Percentiles rank a stretch among this genome's conserved stretches.
Evolutionary conservation across 2,113 vertebrate genomes (phyloP).

Genomic region (Sinocyclocheilus maitianheensis): DNA sequence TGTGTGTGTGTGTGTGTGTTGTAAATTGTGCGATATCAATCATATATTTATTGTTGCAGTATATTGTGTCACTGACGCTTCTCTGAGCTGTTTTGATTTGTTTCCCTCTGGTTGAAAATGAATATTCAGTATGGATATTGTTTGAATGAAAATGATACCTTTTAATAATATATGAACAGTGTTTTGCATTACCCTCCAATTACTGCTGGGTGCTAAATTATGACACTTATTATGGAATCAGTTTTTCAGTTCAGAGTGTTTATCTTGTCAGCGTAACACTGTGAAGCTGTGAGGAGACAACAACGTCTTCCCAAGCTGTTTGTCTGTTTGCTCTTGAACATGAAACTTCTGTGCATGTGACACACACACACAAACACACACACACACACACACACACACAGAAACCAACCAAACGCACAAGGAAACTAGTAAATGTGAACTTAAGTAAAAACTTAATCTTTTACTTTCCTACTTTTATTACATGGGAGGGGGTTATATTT

Average conservation of each 20-base stretch:
- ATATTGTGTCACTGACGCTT: conserved; percentile 9
- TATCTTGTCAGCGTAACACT: neutral
- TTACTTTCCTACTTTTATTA: no score
- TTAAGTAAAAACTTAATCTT: neutral
- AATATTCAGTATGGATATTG: conserved; percentile 7
- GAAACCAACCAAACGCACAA: no score
- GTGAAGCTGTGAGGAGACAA: neutral
- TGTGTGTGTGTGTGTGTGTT: conserved; percentile 37
- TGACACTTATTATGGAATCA: neutral
- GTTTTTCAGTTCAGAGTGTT: conserved; percentile 4
- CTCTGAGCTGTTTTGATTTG: conserved; percentile 19
- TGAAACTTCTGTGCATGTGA: neutral
- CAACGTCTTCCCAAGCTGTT: neutral
- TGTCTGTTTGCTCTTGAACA: neutral
- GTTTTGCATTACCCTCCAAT: conserved; percentile 31
- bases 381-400: neutral
- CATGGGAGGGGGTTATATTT: no score
- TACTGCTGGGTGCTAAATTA: conserved; percentile 9
- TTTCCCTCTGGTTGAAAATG: conserved; percentile 10
- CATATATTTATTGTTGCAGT: conserved; percentile 45
- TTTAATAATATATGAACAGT: conserved; percentile 31
- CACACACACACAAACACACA: no score
- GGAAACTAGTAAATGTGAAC: neutral
- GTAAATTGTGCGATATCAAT: conserved; percentile 34
- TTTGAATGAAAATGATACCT: conserved; percentile 7